These are phyloP conservation scores for Pelmatolapia mariae DNA, from an alignment of 2,113 vertebrate genomes.

Conservation along the genomic window DNA sequence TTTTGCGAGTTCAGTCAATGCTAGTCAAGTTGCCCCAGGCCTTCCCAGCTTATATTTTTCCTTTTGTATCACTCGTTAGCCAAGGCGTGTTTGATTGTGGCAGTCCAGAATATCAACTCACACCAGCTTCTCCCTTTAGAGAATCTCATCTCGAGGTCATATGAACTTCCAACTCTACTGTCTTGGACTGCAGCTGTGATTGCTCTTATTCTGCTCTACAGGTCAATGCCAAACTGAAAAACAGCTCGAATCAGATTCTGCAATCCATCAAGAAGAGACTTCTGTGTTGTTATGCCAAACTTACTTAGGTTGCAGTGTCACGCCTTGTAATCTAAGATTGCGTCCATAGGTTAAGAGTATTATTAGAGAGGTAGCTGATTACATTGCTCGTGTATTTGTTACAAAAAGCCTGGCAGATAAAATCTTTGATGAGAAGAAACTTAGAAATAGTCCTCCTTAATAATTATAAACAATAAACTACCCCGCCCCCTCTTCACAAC, in stretches of 20 bases:
- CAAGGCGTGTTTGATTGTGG: neutral
- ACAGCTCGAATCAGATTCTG: neutral
- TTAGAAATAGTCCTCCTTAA: neutral
- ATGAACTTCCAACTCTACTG: neutral
- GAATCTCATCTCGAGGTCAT: neutral
- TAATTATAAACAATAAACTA: neutral
- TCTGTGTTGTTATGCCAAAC: neutral
- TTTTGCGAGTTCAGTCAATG: neutral
- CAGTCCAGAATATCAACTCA: neutral
- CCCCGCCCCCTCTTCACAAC: neutral
- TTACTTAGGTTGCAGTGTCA: neutral
- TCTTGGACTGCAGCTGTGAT: neutral
- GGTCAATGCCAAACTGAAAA: neutral
- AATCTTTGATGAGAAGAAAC: neutral
- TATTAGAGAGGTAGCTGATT: neutral
- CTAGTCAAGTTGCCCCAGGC: neutral
- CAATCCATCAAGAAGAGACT: neutral
- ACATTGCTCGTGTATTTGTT: neutral
- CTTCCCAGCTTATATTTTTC: neutral
- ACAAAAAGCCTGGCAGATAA: neutral
- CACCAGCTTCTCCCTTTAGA: neutral
- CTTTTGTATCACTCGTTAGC: neutral
- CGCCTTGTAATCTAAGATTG: neutral
- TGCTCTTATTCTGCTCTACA: neutral
- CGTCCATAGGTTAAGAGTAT: neutral